phyloP scores from a whole-genome alignment of 2,888 invertebrate genomes.

The Drosophila ezoana region DNA sequence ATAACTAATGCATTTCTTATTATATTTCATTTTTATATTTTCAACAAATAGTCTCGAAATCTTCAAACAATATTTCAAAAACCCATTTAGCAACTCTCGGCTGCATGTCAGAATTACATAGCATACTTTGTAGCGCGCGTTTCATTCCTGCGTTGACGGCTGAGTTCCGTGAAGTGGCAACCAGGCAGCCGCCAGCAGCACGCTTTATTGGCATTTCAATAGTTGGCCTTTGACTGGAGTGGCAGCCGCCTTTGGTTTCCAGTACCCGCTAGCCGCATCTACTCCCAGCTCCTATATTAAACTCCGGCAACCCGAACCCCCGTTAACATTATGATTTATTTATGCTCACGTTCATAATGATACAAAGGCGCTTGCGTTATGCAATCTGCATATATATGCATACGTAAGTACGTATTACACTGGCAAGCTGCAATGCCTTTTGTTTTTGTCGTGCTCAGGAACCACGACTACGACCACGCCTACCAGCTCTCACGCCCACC shows the following conservation, averaged over 20 bases:
- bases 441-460: slow-evolving; percentile 52
- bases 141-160: slow-evolving; percentile 44
- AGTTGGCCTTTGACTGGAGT: slow-evolving; percentile 69
- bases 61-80: too few species aligned
- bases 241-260: slow-evolving; percentile 14
- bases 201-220: slow-evolving; percentile 78
- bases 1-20: too few species aligned
- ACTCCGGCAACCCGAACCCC: not conserved
- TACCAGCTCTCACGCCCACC: not conserved
- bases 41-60: too few species aligned
- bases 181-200: slow-evolving; percentile 47
- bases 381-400: slow-evolving; percentile 76
- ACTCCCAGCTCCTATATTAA: slow-evolving; percentile 1
- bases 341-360: slow-evolving; percentile 76
- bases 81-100: slow-evolving; percentile 2
- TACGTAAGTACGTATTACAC: slow-evolving; percentile 57
- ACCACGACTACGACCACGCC: slow-evolving; percentile 39
- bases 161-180: slow-evolving; percentile 37
- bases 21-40: too few species aligned
- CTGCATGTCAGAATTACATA: slow-evolving; percentile 34
- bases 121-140: slow-evolving; percentile 59
- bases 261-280: not conserved
- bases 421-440: slow-evolving; percentile 42
- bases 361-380: slow-evolving; percentile 76
- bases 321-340: slow-evolving; percentile 72